phyloP scores from a whole-genome alignment of 2,888 invertebrate species.

The Philonicus albiceps region DNA sequence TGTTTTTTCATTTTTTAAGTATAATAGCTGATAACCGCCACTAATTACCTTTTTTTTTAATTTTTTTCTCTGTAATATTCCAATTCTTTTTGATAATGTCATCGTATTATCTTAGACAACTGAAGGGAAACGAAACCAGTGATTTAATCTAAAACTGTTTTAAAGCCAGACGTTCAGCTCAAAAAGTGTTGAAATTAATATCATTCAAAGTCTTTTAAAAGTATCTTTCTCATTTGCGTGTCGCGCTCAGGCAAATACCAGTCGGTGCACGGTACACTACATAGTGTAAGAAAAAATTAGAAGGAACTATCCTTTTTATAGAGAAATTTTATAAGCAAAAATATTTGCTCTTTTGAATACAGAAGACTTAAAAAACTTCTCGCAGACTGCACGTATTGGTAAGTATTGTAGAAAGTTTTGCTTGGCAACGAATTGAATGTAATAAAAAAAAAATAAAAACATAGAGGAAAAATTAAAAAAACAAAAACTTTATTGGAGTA shows the following conservation, averaged over 20 bases:
- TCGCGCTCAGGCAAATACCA: neutral
- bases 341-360: neutral
- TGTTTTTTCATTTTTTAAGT: neutral
- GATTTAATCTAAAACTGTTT: neutral
- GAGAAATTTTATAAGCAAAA: neutral
- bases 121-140: neutral
- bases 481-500: neutral
- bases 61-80: neutral
- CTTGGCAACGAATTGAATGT: neutral
- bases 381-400: neutral
- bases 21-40: neutral
- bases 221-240: neutral
- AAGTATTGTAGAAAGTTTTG: neutral
- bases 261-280: too few relatives aligned
- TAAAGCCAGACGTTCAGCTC: neutral
- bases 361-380: neutral
- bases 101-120: neutral
- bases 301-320: neutral
- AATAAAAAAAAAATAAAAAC: neutral
- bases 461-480: neutral
- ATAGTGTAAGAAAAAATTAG: neutral
- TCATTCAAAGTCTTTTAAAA: neutral
- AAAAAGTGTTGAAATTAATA: neutral
- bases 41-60: neutral
- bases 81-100: neutral